Evolutionary conservation across 2,888 invertebrate genomes (phyloP), one percentile per base, ranked within the genome.

Genomic region (Apocheima hispidaria): DNA sequence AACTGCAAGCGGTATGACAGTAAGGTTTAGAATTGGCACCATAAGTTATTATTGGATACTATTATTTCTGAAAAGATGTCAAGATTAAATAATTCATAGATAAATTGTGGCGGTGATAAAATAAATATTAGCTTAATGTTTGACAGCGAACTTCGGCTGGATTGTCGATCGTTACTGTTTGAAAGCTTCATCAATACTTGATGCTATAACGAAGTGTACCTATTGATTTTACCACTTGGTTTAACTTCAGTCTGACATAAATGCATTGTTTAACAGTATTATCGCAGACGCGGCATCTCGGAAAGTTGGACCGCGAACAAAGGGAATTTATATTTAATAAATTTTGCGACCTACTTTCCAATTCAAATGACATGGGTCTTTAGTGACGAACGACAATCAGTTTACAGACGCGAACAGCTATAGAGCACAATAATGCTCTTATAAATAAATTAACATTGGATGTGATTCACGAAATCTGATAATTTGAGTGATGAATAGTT

Each of bases 161-260:
- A 70, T 68, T 65, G 53, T 60, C 41, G 60, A 60, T 65, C 63
- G 56, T 68, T 56, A 63, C 51, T 54, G 66, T 66, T 67, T 69
- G 61, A 69, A 68, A 60, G 63, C 46, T 63, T 59, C 70, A 69
- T 83, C 68, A 78, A 81, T 82, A 76, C 56, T 80, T 82, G 70
- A 81, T 84, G 74, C 70, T 65, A 51, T 66, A 75, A 65, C 75
- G 75, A 73, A 74, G 60, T 69, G 66, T 71, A 55, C 60, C 69
- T 88, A 88, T 88, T 83, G 86, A 88, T 88, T 86, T 81, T 81
- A 69, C 74, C 69, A 75, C 70, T 73, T 23, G 54, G 20, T 56
- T 48, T 36, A 59, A 23, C 18, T 16, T 44, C 73, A 70, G 54
- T 64, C 70, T 68, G 70, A 72, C 64, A 66, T 62, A 67, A 72